These are phyloP conservation scores for Incurvaria masculella DNA, from an alignment of 2,888 invertebrate genomes.

Conservation along the genomic window DNA sequence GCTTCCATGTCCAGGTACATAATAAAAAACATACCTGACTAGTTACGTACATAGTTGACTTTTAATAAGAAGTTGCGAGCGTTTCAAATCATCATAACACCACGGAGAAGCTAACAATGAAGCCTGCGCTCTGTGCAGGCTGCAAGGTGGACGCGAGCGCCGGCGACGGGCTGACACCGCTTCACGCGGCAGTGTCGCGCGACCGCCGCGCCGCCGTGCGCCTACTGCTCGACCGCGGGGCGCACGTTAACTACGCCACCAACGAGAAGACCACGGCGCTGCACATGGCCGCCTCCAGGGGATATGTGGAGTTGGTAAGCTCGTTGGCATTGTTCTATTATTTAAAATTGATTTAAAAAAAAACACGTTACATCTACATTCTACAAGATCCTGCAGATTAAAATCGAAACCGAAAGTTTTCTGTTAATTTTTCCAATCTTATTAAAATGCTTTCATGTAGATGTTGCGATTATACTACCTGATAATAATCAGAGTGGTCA, in stretches of 20 bases:
- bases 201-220: slow-evolving; percentile 57
- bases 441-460: too few relatives aligned
- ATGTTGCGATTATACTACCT: neutral
- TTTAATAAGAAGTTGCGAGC: too few relatives aligned
- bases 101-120: too few relatives aligned
- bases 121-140: slow-evolving; percentile 32
- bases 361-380: neutral
- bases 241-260: slow-evolving; percentile 58
- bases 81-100: too few relatives aligned
- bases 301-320: slow-evolving; percentile 49
- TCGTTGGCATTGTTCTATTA: neutral
- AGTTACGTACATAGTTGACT: too few relatives aligned
- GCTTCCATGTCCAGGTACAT: too few relatives aligned
- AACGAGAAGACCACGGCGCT: slow-evolving; percentile 60
- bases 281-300: slow-evolving; percentile 60
- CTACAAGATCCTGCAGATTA: neutral
- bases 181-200: slow-evolving; percentile 63
- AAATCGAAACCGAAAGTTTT: neutral
- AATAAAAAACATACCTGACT: too few relatives aligned
- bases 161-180: slow-evolving; percentile 62
- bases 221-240: slow-evolving; percentile 53
- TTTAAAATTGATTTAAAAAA: neutral
- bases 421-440: neutral
- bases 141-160: slow-evolving; percentile 64
- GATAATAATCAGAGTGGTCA: too few relatives aligned